These are phyloP conservation scores for Emmelina monodactyla DNA, from an alignment of 2,888 invertebrate species.

Conservation along the genomic window DNA sequence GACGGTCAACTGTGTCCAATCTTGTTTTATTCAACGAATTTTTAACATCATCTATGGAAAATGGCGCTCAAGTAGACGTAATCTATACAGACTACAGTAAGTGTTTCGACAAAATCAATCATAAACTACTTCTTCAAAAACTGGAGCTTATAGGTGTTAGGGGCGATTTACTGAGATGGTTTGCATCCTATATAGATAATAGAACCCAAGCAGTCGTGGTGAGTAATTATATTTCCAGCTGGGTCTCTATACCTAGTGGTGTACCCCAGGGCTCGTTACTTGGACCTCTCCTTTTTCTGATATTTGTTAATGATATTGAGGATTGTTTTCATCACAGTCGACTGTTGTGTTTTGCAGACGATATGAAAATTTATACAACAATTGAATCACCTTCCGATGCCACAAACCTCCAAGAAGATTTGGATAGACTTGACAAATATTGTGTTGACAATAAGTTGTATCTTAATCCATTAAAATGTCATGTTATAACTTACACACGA, in stretches of 20 bases:
- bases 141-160: not conserved
- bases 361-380: constrained; percentile 12
- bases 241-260: not conserved
- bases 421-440: constrained; percentile 8
- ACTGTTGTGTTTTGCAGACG: constrained; percentile 8
- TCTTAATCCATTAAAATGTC: constrained; percentile 10
- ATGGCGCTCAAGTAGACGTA: not conserved
- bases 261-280: constrained; percentile 1
- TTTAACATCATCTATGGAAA: not conserved
- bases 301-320: not conserved
- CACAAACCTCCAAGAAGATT: constrained; percentile 8
- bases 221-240: not conserved
- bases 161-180: constrained; percentile 1
- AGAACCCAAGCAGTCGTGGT: not conserved
- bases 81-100: constrained; percentile 1
- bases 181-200: not conserved
- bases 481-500: not conserved
- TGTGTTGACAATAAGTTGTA: constrained; percentile 8
- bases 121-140: not conserved
- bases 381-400: too few species aligned
- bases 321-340: constrained; percentile 3
- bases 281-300: not conserved
- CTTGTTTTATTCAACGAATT: not conserved
- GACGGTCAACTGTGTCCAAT: not conserved
- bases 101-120: not conserved